These are phyloP conservation scores for Carapus acus DNA, from an alignment of 2,797 vertebrate species.

Conservation along the genomic window DNA sequence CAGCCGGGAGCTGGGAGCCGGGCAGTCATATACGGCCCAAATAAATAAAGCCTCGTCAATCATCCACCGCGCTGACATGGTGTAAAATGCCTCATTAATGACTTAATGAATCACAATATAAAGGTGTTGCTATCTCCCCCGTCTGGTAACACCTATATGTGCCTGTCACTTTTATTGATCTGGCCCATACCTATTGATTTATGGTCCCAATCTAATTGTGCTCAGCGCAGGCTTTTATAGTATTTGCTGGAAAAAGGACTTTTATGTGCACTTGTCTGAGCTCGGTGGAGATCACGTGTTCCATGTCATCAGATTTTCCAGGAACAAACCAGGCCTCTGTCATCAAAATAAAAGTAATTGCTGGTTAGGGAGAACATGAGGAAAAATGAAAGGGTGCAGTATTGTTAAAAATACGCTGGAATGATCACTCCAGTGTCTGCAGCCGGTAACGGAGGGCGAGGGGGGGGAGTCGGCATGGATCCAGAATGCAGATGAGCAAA, in stretches of 20 bases:
- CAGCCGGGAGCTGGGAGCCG: conserved; percentile 23
- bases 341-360: conserved; percentile 64
- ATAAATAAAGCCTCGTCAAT: conserved; percentile 64
- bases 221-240: conserved; percentile 66
- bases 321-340: conserved; percentile 44
- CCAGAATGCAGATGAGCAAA: conserved; percentile 36
- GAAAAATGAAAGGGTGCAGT: conserved; percentile 26
- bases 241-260: conserved; percentile 56
- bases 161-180: conserved; percentile 71
- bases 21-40: conserved; percentile 38
- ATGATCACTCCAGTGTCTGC: conserved; percentile 21
- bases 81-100: conserved; percentile 75
- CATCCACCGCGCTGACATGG: conserved; percentile 52
- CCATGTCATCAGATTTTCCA: conserved; percentile 35
- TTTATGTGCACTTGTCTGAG: conserved; percentile 57
- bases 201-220: conserved; percentile 69
- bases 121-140: conserved; percentile 50
- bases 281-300: conserved; percentile 42
- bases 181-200: conserved; percentile 63
- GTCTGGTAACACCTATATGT: conserved; percentile 44
- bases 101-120: conserved; percentile 72
- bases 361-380: conserved; percentile 28
- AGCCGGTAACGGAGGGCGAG: conserved; percentile 19
- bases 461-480: conserved; percentile 11
- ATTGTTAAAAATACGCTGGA: conserved; percentile 49